phyloP scores from a whole-genome alignment of 2,113 vertebrate species.

The Cyrtonyx montezumae region DNA sequence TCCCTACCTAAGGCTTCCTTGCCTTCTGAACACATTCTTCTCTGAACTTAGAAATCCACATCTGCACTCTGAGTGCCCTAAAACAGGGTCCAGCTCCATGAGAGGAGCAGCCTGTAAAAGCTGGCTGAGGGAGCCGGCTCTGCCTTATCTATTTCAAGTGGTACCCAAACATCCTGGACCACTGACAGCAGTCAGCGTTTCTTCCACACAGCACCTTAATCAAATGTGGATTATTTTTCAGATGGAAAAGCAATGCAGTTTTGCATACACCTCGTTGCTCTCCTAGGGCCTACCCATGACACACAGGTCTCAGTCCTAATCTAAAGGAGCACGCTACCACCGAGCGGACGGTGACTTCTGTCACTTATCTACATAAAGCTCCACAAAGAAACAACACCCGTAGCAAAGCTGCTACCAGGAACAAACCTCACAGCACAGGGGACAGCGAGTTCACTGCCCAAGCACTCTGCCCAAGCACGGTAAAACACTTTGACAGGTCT shows the following conservation, averaged over 20 bases:
- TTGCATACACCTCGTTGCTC: not conserved
- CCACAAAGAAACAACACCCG: not conserved
- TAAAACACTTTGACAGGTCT: not conserved
- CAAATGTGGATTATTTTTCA: not conserved
- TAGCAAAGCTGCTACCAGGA: not conserved
- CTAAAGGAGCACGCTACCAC: not conserved
- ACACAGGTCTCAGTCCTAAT: not conserved
- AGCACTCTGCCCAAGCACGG: not conserved
- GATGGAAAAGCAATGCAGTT: not conserved
- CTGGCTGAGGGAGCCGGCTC: not conserved
- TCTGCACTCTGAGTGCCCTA: not conserved
- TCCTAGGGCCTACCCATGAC: not conserved
- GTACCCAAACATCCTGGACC: not conserved
- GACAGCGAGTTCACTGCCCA: not conserved
- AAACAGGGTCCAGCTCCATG: not conserved
- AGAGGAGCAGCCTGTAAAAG: not conserved
- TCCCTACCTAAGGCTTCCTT: not conserved
- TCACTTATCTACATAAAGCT: not conserved
- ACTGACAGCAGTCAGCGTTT: not conserved
- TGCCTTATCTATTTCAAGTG: not conserved
- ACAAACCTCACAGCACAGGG: accelerated
- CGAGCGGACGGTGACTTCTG: not conserved
- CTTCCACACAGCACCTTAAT: not conserved
- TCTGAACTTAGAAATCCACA: not conserved
- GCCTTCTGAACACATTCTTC: not conserved